These are phyloP conservation scores for Mythimna pallens DNA, from an alignment of 2,888 invertebrate genomes.

Conservation along the genomic window DNA sequence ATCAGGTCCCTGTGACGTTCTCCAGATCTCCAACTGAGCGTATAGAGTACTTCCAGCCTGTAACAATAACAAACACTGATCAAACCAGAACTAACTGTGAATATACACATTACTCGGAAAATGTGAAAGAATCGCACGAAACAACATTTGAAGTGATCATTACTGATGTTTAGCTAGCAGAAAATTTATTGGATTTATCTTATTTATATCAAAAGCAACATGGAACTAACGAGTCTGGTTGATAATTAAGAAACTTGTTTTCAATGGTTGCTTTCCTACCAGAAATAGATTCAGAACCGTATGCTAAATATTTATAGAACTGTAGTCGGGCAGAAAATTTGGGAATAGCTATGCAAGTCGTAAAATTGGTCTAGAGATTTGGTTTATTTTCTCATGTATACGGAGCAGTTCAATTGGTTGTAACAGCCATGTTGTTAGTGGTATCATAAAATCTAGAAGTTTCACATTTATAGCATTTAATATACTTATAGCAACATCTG, in stretches of 20 bases:
- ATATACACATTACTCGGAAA: slow-evolving; percentile 45
- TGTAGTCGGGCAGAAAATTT: slow-evolving; percentile 7
- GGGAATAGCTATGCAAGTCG: background rate
- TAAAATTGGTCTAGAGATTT: slow-evolving; percentile 10
- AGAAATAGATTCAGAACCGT: slow-evolving; percentile 37
- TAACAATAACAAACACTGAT: slow-evolving; percentile 68
- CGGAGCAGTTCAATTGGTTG: background rate
- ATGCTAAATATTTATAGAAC: slow-evolving; percentile 39
- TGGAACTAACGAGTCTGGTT: slow-evolving; percentile 25
- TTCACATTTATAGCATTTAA: slow-evolving; percentile 3
- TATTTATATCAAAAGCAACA: slow-evolving; percentile 36
- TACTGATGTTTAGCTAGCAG: slow-evolving; percentile 23
- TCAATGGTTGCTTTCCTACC: slow-evolving; percentile 29
- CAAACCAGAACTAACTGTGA: slow-evolving; percentile 40
- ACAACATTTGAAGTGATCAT: slow-evolving; percentile 24
- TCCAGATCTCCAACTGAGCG: slow-evolving; percentile 96
- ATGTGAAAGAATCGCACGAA: slow-evolving; percentile 36
- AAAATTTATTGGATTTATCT: slow-evolving; percentile 29
- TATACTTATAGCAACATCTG: background rate
- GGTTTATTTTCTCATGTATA: background rate
- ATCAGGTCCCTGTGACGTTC: slow-evolving; percentile 88
- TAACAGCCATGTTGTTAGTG: background rate
- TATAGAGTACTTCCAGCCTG: slow-evolving; percentile 96
- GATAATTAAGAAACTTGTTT: slow-evolving; percentile 67
- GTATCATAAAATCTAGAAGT: background rate